Evolutionary conservation across 2,888 invertebrate genomes (phyloP).

Genomic region (Amblyjoppa proteus): DNA sequence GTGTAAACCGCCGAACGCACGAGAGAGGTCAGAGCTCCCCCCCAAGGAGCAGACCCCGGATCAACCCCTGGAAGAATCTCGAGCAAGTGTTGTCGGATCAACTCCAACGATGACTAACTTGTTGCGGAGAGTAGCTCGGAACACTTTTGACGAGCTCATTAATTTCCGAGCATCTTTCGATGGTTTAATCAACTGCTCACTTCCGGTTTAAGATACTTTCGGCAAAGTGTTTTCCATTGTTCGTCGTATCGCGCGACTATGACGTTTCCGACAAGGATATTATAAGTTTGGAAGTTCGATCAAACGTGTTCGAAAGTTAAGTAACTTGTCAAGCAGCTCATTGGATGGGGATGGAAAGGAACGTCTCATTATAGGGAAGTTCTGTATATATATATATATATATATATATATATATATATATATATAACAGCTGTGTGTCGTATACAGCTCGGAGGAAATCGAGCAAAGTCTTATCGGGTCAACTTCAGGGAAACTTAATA

Average conservation of each 20-base stretch:
- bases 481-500: slow-evolving; percentile 4
- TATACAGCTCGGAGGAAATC: slow-evolving; percentile 10
- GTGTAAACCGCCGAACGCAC: too few relatives aligned
- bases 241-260: background rate
- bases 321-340: too few relatives aligned
- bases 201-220: background rate
- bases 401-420: too few relatives aligned
- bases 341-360: background rate
- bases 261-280: too few relatives aligned
- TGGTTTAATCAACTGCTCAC: background rate
- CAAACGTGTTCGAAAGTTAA: too few relatives aligned
- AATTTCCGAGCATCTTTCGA: background rate
- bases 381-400: too few relatives aligned
- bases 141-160: slow-evolving; percentile 33
- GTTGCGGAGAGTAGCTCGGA: background rate
- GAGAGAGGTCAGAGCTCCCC: too few relatives aligned
- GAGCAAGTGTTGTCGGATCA: slow-evolving; percentile 11
- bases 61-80: background rate
- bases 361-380: too few relatives aligned
- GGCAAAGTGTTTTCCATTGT: background rate
- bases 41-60: too few relatives aligned
- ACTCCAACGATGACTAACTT: background rate
- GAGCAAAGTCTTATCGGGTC: slow-evolving; percentile 7
- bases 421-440: background rate
- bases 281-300: too few relatives aligned